These are phyloP conservation scores for Blastobasis lacticolella DNA, from an alignment of 2,888 invertebrate genomes.

Conservation along the genomic window DNA sequence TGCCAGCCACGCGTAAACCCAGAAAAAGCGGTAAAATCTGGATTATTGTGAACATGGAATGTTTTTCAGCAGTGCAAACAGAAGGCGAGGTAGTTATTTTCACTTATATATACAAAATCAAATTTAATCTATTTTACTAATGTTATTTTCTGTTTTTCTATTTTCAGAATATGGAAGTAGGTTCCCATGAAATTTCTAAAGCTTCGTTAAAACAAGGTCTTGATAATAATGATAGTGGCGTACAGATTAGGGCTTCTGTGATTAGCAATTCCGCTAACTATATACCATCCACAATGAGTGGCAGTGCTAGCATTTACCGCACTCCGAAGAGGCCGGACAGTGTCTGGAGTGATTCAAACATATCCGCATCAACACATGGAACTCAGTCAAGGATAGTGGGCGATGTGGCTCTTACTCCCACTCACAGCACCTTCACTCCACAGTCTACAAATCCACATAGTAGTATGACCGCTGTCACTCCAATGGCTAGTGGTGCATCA, in stretches of 20 bases:
- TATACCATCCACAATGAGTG: not conserved
- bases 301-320: not conserved
- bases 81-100: no score
- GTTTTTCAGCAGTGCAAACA: no score
- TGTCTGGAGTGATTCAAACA: constrained; percentile 8
- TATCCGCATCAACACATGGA: not conserved
- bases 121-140: no score
- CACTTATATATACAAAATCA: no score
- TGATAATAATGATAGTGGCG: no score
- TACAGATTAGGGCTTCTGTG: constrained; percentile 5
- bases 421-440: constrained; percentile 52
- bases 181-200: no score
- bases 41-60: no score
- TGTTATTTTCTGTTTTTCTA: no score
- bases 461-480: constrained; percentile 67
- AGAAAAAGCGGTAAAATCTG: no score
- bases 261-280: constrained; percentile 4
- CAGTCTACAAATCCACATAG: constrained; percentile 68
- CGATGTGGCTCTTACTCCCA: constrained; percentile 58
- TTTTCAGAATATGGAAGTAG: no score
- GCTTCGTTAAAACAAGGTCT: no score
- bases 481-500: constrained; percentile 66
- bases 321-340: constrained; percentile 11
- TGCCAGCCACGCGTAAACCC: no score
- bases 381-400: constrained; percentile 35